Base-by-base conservation (phyloP, 2,113 vertebrate genomes). In the Catharus bicknelli region DNA sequence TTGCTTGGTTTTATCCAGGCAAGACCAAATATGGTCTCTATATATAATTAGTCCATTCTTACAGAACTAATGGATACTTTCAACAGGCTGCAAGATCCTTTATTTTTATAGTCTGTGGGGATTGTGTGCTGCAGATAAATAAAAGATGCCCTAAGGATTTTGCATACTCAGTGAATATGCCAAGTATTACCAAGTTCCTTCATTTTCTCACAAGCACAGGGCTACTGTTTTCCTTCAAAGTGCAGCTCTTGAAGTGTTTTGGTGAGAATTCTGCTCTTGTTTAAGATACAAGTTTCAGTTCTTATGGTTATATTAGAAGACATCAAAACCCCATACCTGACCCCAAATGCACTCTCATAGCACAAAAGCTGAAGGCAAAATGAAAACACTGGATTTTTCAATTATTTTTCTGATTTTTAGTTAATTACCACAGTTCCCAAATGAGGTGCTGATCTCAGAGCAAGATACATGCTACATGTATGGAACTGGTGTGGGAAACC, bases 1-100 rank as follows among this genome's bases (percentile, higher is more conserved):
- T 86, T 86, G 53, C 69, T 86, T 61, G 11, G 6, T 63, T 88
- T 95, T 95, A 64, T 89, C 91, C 82, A 80, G 43, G 36, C 17
- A 45, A 27, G 21, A 59, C 32, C 26, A 89, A 91, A 70, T 74
- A 82, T 9, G 29, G 29, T 58, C 57, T 84, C 66, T 84, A 51
- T 47, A 50, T 70, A 43, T 26, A 62, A 3, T 42, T 59, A 77
- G 9, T 55, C 61, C 16, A 16, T 81, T 95, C 43, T 53, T 67
- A 43, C 48, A 78, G 77, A 81, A 67, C 14, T 67, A 34, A 29
- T 80, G 17, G 64, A 42, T 68, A 32, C 27, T 72, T 86, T 82
- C 69, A 92, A 34, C 51, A 51, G 36, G 38, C 77, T 89, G 53
- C 43, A 84, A 72, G 64, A 86, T 75, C 16, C 43, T 50, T 74